Evolutionary conservation across 1,140 invertebrate species (phyloP).

Genomic region (Drosophila tristis): DNA sequence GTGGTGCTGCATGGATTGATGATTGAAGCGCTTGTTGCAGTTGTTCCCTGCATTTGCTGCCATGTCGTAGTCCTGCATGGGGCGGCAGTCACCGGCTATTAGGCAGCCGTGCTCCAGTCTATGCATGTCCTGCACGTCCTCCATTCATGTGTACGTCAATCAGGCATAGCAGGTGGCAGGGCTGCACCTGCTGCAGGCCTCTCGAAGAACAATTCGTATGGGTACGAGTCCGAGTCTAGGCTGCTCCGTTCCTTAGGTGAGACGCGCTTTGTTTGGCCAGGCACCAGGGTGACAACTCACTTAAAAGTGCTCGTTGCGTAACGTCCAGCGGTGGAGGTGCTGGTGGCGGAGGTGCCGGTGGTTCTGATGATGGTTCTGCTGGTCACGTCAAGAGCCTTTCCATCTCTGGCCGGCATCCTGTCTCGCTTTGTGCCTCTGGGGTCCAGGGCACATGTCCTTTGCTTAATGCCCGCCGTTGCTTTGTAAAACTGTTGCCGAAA

Average conservation of each 20-base stretch:
- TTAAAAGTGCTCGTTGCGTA: conserved; percentile 49
- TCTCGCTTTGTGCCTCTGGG: conserved; percentile 18
- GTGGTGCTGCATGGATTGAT: conserved; percentile 58
- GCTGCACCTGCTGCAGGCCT: not conserved
- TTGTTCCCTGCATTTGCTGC: conserved; percentile 19
- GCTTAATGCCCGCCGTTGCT: conserved; percentile 39
- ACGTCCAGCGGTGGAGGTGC: not conserved
- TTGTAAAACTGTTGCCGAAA: conserved; percentile 44
- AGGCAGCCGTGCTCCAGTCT: conserved; percentile 29
- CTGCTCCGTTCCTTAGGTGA: conserved; percentile 18
- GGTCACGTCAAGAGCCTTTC: conserved; percentile 6
- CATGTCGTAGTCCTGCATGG: conserved; percentile 38
- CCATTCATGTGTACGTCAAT: conserved; percentile 10
- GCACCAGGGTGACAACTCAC: conserved; percentile 63
- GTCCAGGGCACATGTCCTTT: conserved; percentile 33
- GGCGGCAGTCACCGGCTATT: conserved; percentile 48
- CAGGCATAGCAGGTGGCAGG: conserved; percentile 6
- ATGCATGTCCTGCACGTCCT: conserved; percentile 17
- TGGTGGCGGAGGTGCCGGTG: too few species aligned
- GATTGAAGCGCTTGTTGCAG: conserved; percentile 67
- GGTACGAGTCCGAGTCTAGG: not conserved
- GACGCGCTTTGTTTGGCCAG: conserved; percentile 55
- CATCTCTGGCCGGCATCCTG: conserved; percentile 17
- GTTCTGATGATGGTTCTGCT: too few species aligned
- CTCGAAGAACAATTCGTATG: conserved; percentile 21